Conservation (phyloP, 2,888 invertebrate genomes). For the Tachina grossa region DNA sequence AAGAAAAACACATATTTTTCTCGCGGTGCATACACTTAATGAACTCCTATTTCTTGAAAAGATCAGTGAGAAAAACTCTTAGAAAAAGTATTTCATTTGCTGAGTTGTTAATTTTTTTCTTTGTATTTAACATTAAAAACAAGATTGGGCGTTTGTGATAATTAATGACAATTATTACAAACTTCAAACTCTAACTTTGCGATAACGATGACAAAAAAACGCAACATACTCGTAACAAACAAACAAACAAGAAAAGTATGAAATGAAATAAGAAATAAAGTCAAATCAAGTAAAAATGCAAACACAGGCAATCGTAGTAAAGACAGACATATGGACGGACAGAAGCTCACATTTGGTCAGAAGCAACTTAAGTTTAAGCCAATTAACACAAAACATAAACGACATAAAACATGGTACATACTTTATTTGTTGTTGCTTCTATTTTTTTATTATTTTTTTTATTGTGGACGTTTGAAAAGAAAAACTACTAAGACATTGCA, state of each 20-base stretch:
- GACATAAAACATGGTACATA: slow-evolving; percentile 65
- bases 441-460: slow-evolving; percentile 4
- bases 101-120: slow-evolving; percentile 31
- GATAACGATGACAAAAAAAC: slow-evolving; percentile 43
- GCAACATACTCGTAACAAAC: slow-evolving; percentile 6
- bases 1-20: slow-evolving; percentile 20
- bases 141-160: slow-evolving; percentile 81
- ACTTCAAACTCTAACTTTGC: slow-evolving; percentile 60
- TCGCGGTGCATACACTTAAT: slow-evolving; percentile 32
- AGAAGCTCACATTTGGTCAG: slow-evolving; percentile 60
- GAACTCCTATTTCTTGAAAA: slow-evolving; percentile 39
- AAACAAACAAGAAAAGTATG: slow-evolving; percentile 24
- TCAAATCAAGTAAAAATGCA: slow-evolving; percentile 60
- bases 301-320: slow-evolving; percentile 20
- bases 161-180: slow-evolving; percentile 77
- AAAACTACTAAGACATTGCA: slow-evolving; percentile 27
- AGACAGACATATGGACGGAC: slow-evolving; percentile 16
- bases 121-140: slow-evolving; percentile 72
- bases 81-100: slow-evolving; percentile 25
- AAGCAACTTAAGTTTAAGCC: slow-evolving; percentile 69
- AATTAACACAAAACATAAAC: slow-evolving; percentile 71
- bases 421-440: slow-evolving; percentile 44
- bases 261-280: slow-evolving; percentile 47
- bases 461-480: neutral
- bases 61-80: slow-evolving; percentile 49